Conservation (phyloP, 2,888 invertebrate species). For the Watsonalla cultraria region DNA sequence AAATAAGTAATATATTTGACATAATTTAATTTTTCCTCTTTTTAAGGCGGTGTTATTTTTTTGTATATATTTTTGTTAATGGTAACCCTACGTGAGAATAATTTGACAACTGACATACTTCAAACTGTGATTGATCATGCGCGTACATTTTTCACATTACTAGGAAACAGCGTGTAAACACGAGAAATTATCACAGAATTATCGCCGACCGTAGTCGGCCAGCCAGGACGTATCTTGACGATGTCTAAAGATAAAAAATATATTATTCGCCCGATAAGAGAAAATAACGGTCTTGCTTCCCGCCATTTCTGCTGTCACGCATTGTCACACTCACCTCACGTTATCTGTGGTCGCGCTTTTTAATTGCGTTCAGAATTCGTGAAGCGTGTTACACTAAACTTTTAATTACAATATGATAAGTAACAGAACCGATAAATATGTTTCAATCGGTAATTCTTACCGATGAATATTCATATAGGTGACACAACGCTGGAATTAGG, state of each 20-base stretch:
- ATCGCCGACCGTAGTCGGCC: too few relatives aligned
- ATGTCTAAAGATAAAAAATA: constrained; percentile 48
- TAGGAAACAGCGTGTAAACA: constrained; percentile 26
- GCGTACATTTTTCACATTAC: background rate
- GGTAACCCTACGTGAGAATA: background rate
- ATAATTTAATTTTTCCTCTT: too few relatives aligned
- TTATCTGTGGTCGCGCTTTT: constrained; percentile 49
- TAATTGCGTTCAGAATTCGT: constrained; percentile 46
- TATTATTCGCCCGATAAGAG: constrained; percentile 43
- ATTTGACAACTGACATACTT: background rate
- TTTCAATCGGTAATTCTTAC: constrained; percentile 29
- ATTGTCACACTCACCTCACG: constrained; percentile 11
- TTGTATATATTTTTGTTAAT: too few relatives aligned
- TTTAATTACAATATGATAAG: constrained; percentile 26
- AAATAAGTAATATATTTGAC: too few relatives aligned
- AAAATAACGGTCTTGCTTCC: constrained; percentile 57
- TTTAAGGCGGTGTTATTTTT: too few relatives aligned
- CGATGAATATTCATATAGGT: background rate
- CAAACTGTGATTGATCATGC: background rate
- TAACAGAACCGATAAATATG: constrained; percentile 27
- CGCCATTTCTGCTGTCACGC: constrained; percentile 56
- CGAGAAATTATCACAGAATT: constrained; percentile 40
- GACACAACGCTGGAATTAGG: background rate
- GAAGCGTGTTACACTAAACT: constrained; percentile 37
- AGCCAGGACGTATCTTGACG: too few relatives aligned